Conservation (phyloP, 2,888 invertebrate genomes). For the Protodeltote pygarga region DNA sequence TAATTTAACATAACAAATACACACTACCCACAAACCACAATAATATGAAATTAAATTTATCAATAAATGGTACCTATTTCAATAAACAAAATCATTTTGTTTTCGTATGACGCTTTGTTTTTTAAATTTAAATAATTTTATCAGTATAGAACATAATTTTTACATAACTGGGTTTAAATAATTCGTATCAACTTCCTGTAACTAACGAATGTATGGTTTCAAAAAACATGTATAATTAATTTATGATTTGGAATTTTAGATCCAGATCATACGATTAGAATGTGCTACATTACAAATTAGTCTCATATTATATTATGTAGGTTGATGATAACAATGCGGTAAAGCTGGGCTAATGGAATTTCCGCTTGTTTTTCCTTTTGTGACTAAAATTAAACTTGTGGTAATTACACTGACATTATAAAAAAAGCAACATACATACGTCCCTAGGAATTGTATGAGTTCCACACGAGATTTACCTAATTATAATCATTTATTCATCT, state of each 20-base stretch:
- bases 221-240: background rate
- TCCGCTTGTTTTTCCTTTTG: constrained; percentile 45
- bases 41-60: no score
- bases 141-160: no score
- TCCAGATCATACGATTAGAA: constrained; percentile 46
- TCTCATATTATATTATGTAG: constrained; percentile 43
- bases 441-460: no score
- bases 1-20: no score
- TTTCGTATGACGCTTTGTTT: no score
- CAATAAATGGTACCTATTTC: no score
- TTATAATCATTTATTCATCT: no score
- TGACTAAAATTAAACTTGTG: constrained; percentile 29
- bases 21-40: no score
- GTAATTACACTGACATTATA: constrained; percentile 23
- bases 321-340: constrained; percentile 49
- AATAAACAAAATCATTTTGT: no score
- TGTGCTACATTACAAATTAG: constrained; percentile 37
- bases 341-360: constrained; percentile 42
- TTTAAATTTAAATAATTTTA: no score
- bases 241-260: constrained; percentile 19
- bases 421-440: background rate
- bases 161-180: constrained; percentile 3
- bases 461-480: no score
- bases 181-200: background rate
- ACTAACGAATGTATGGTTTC: constrained; percentile 1